Base-by-base conservation (phyloP, 2,113 vertebrate genomes). In the Pituophis catenifer region DNA sequence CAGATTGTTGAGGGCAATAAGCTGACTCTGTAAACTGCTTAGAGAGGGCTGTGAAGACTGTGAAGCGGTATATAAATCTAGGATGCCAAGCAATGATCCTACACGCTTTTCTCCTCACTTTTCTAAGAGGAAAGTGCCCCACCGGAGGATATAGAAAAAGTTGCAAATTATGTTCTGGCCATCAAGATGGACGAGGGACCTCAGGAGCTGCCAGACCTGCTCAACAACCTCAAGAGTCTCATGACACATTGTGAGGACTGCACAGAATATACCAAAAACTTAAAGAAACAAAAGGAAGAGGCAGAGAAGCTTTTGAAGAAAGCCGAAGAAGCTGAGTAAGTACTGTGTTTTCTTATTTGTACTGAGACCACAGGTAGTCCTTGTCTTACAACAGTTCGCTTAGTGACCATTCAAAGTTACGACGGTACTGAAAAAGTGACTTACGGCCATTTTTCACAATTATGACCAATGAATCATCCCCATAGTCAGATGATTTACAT, bases 101-200 rank as follows among this genome's bases (percentile, higher is more conserved):
- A 85, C 92, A 93, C 75, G 88, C 26, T 75, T 52, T 3, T 88
- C 8, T 50, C 21, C 90, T 95, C 94, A 26, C 96, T 94, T 97
- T 48, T 75, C 94, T 95, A 96, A 99, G 99, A 98, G 95, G 98
- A 98, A 90, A 96, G 95, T 0, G 96, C 95, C 59, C 96, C 97
- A 93, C 97, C 97, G 33, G 98, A 98, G 93, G 98, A 99, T 94
- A 98, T 98, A 19, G 97, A 99, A 93, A 98, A 97, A 91, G 96
- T 99, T 94, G 97, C 98, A 48, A 97, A 95, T 91, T 94, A 89
- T 0, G 97, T 99, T 33, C 96, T 99, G 94, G 96, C 95, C 50
- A 98, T 98, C 96, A 97, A 97, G 81, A 93, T 99, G 89, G 97
- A 98, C 29, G 75, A 88, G 33, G 97, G 97, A 5, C 96, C 97